A percentile compares a stretch with the other conserved stretches of the same genome.
Conservation (phyloP, 1,140 invertebrate genomes). For the Melitaea cinxia region DNA sequence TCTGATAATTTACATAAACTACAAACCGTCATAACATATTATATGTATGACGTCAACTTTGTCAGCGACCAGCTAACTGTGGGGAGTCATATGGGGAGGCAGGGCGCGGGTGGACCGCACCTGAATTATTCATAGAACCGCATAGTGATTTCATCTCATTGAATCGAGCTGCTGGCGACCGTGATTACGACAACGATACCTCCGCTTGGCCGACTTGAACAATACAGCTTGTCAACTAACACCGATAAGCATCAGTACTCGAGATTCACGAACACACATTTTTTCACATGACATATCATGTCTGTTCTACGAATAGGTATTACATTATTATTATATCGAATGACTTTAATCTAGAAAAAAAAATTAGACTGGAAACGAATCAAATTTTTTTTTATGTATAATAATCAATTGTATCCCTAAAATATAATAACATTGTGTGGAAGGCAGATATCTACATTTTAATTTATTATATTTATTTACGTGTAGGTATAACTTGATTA, state of each 20-base stretch:
- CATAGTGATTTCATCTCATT: slow-evolving; percentile 81
- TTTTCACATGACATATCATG: background rate
- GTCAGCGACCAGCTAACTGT: slow-evolving; percentile 47
- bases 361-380: background rate
- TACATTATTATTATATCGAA: background rate
- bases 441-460: too few relatives aligned
- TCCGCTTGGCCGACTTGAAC: slow-evolving; percentile 51
- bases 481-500: too few relatives aligned
- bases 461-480: too few relatives aligned
- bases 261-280: background rate
- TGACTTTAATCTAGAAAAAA: background rate
- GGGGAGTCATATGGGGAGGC: slow-evolving; percentile 38
- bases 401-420: too few relatives aligned
- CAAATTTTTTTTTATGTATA: too few relatives aligned
- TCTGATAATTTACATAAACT: slow-evolving; percentile 6
- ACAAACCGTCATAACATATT: slow-evolving; percentile 24
- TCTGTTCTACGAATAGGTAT: background rate
- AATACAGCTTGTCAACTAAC: slow-evolving; percentile 63
- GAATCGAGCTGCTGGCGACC: slow-evolving; percentile 69
- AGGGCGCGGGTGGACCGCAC: slow-evolving; percentile 59
- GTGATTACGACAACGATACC: slow-evolving; percentile 77
- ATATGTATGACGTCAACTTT: slow-evolving; percentile 51
- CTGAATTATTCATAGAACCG: slow-evolving; percentile 78
- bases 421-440: too few relatives aligned
- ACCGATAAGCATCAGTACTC: slow-evolving; percentile 25